Evolutionary conservation across 2,797 vertebrate genomes (phyloP).

Genomic region (Halcyon chelicuti): DNA sequence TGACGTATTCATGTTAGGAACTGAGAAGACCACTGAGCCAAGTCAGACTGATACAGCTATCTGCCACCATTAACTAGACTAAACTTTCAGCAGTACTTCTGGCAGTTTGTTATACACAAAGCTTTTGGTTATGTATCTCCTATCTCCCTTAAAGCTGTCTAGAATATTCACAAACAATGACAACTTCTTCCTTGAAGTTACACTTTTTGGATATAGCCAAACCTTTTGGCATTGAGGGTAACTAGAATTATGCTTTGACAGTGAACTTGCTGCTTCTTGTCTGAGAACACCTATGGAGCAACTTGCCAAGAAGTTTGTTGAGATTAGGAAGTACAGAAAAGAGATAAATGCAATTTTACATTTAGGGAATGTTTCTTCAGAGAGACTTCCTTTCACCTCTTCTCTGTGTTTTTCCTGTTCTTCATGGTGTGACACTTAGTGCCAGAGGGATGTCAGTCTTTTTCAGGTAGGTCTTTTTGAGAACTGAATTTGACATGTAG

Average conservation of each 20-base stretch:
- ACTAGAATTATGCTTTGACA: not conserved
- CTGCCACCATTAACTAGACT: not conserved
- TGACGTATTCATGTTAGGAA: not conserved
- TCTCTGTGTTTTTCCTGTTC: not conserved
- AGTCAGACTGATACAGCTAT: not conserved
- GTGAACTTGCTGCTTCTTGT: not conserved
- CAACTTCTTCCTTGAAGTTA: not conserved
- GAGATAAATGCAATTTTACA: not conserved
- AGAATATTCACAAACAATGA: not conserved
- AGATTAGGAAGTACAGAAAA: not conserved
- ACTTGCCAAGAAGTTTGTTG: not conserved
- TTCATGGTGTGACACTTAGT: not conserved
- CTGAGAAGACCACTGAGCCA: not conserved
- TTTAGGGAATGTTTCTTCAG: not conserved
- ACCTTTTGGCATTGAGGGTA: not conserved
- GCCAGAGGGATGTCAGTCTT: not conserved
- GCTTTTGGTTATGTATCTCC: not conserved
- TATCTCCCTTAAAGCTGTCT: not conserved
- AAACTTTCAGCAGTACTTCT: not conserved
- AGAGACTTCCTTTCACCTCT: not conserved
- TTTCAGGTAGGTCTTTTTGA: not conserved
- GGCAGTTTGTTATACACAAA: not conserved
- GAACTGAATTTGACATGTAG: not conserved
- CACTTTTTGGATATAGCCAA: not conserved
- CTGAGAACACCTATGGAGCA: not conserved